phyloP scores from a whole-genome alignment of 2,113 vertebrate genomes.

The Anseranas semipalmata region DNA sequence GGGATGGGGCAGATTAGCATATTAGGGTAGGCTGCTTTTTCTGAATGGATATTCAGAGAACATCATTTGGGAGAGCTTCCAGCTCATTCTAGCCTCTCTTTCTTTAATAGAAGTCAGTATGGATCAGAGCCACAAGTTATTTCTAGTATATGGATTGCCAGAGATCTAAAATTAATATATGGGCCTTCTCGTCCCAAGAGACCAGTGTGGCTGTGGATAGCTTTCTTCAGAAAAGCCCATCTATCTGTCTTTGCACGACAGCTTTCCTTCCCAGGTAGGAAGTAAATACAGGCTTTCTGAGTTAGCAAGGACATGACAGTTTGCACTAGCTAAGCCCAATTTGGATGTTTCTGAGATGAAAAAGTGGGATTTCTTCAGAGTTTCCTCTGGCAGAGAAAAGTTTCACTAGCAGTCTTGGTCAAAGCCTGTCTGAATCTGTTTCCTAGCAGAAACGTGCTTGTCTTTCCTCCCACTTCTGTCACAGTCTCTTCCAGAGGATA shows the following conservation, averaged over 20 bases:
- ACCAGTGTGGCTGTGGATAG: not conserved
- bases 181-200: not conserved
- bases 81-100: slow-evolving; percentile 44
- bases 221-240: not conserved
- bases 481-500: slow-evolving; percentile 10
- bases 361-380: not conserved
- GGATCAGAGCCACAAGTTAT: slow-evolving; percentile 5
- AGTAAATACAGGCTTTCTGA: slow-evolving; percentile 1
- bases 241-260: not conserved
- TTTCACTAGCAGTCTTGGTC: slow-evolving; percentile 21
- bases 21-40: not conserved
- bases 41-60: slow-evolving; percentile 7
- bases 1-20: not conserved
- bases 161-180: not conserved
- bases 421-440: slow-evolving; percentile 29
- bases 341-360: not conserved
- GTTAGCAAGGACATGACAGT: not conserved
- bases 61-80: slow-evolving; percentile 40
- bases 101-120: slow-evolving; percentile 31
- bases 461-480: slow-evolving; percentile 41
- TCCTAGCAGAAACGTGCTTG: slow-evolving; percentile 48
- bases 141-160: not conserved
- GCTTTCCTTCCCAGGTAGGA: not conserved
- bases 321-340: slow-evolving; percentile 47
- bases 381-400: slow-evolving; percentile 43